Percentiles rank a stretch among this genome's conserved stretches.
phyloP scores from a whole-genome alignment of 2,797 vertebrate genomes.

The Nannoperca australis region DNA sequence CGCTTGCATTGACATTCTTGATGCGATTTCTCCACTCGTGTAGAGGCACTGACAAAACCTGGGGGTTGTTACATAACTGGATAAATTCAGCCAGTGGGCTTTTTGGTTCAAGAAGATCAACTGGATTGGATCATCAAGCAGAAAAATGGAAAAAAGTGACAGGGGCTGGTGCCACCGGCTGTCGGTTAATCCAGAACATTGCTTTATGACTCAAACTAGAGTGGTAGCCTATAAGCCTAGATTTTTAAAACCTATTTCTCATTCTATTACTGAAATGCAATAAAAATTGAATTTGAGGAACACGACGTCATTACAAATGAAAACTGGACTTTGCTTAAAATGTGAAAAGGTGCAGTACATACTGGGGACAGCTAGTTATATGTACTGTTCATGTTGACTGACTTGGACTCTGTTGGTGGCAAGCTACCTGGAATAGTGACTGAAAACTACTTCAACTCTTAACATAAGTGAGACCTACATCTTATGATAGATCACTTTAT shows the following conservation, averaged over 20 bases:
- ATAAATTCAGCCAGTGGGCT: slow-evolving; percentile 60
- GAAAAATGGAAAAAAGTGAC: slow-evolving; percentile 80
- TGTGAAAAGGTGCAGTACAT: background rate
- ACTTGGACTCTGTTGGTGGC: too few species aligned
- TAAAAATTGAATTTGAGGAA: slow-evolving; percentile 10
- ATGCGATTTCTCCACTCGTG: slow-evolving; percentile 75
- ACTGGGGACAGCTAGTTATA: background rate
- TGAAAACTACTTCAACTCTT: background rate
- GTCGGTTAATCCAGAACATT: slow-evolving; percentile 62
- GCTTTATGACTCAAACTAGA: slow-evolving; percentile 49
- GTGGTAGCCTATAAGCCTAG: slow-evolving; percentile 42
- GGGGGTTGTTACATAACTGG: slow-evolving; percentile 67
- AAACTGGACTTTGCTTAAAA: background rate
- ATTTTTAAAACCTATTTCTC: slow-evolving; percentile 47
- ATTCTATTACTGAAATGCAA: background rate
- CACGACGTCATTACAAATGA: background rate
- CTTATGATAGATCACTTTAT: background rate
- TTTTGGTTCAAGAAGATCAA: slow-evolving; percentile 70
- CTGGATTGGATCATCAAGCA: slow-evolving; percentile 71
- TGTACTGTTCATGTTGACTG: background rate
- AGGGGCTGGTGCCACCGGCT: slow-evolving; percentile 59
- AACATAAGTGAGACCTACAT: too few species aligned
- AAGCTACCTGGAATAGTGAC: background rate
- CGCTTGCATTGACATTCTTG: slow-evolving; percentile 65
- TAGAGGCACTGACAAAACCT: slow-evolving; percentile 64